Conservation (phyloP, 2,113 vertebrate genomes). For the Ascaphus truei region DNA sequence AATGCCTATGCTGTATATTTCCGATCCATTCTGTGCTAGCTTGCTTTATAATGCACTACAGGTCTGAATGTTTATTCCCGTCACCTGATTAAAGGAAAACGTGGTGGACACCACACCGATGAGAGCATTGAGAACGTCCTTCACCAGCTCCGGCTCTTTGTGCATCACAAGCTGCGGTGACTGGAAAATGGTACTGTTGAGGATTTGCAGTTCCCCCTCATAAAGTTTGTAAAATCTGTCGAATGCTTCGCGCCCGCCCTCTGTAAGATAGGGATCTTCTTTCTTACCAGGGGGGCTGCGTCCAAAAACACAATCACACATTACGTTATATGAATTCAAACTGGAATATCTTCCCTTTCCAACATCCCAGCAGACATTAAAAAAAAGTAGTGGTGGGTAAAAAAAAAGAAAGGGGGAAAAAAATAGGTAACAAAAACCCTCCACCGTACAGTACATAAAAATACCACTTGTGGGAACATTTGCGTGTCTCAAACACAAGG, state of each 20-base stretch:
- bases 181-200: conserved; percentile 66
- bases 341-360: no score
- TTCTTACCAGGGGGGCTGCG: conserved; percentile 87
- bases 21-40: no score
- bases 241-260: conserved; percentile 88
- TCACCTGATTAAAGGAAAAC: conserved; percentile 81
- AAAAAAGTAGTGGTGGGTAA: no score
- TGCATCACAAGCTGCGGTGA: conserved; percentile 67
- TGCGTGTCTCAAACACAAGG: no score
- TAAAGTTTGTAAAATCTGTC: conserved; percentile 82
- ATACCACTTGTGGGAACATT: no score
- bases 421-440: no score
- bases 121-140: conserved; percentile 86
- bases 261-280: conserved; percentile 84
- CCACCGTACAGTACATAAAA: no score
- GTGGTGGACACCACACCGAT: conserved; percentile 88
- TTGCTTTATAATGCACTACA: not conserved
- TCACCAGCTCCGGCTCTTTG: conserved; percentile 81
- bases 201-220: conserved; percentile 75
- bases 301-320: not conserved
- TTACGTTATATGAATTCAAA: no score
- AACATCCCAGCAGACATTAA: no score
- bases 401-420: no score
- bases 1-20: no score
- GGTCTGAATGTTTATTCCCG: not conserved